Conservation (phyloP, 2,888 invertebrate species). For the Leucophenga maculata region DNA sequence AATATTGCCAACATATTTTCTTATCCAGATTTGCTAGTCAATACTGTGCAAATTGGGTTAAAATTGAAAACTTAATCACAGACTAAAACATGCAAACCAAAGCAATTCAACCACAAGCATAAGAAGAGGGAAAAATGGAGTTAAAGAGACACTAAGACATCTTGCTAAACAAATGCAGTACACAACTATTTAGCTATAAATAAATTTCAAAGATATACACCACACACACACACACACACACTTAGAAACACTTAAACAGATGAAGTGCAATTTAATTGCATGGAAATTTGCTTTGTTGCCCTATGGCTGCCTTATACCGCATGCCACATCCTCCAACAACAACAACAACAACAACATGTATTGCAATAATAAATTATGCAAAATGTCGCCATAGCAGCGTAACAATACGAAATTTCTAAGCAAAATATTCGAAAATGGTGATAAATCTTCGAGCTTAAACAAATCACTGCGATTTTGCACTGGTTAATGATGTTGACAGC, state of each 20-base stretch:
- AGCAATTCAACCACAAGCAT: no score
- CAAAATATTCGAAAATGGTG: slow-evolving; percentile 51
- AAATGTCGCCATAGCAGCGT: slow-evolving; percentile 57
- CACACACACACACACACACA: slow-evolving; percentile 1
- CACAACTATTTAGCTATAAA: no score
- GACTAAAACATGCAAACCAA: no score
- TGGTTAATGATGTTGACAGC: slow-evolving; percentile 59
- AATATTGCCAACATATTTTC: no score
- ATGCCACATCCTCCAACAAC: background rate
- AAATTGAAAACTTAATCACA: no score
- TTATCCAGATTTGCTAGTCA: no score
- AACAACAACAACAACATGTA: no score
- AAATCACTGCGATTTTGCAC: slow-evolving; percentile 62
- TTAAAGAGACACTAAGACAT: no score
- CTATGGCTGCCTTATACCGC: background rate
- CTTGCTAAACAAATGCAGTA: no score
- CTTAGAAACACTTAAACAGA: background rate
- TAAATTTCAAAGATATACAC: no score
- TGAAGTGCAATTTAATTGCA: slow-evolving; percentile 12
- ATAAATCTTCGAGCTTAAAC: slow-evolving; percentile 58
- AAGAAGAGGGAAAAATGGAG: no score
- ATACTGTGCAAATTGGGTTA: no score
- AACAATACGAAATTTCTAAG: slow-evolving; percentile 61
- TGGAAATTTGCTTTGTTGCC: slow-evolving; percentile 1
- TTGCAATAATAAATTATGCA: slow-evolving; percentile 54